These are phyloP conservation scores for Hippoglossus stenolepis DNA, from an alignment of 2,113 vertebrate species.

Conservation along the genomic window DNA sequence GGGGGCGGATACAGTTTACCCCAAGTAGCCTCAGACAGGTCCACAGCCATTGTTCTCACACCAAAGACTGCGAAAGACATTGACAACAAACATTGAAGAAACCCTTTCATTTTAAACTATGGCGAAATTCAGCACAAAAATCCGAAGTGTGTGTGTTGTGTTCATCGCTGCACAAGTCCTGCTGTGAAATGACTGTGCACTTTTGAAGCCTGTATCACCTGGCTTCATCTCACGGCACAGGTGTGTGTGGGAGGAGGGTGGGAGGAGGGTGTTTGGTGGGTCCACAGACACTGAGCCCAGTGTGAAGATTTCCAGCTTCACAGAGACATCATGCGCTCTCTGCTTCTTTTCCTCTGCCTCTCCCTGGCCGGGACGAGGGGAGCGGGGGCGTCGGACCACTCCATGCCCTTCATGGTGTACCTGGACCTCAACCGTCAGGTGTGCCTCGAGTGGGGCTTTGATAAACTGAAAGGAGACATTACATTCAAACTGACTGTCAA, in stretches of 20 bases:
- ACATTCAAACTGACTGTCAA: conserved; percentile 79
- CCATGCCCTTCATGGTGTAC: conserved; percentile 77
- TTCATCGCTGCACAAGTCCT: not conserved
- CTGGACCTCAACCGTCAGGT: conserved; percentile 71
- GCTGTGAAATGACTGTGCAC: conserved; percentile 39
- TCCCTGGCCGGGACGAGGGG: conserved; percentile 21
- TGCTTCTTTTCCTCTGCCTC: conserved; percentile 46
- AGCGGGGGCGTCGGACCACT: conserved; percentile 18
- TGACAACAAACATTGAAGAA: too few relatives aligned
- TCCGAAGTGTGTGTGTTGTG: not conserved
- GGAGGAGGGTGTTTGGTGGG: conserved; percentile 29
- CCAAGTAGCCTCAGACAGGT: too few relatives aligned
- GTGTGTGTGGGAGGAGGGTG: conserved; percentile 51
- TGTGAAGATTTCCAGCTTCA: conserved; percentile 15
- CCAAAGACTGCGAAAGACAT: too few relatives aligned
- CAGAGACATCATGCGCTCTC: conserved; percentile 56
- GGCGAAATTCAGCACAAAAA: not conserved
- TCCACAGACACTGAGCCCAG: conserved; percentile 28
- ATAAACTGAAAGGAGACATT: conserved; percentile 72
- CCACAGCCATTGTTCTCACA: too few relatives aligned
- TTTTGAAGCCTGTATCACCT: conserved; percentile 33
- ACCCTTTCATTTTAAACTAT: too few relatives aligned
- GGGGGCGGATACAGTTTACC: too few relatives aligned
- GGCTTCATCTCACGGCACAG: conserved; percentile 48
- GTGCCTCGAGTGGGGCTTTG: conserved; percentile 81